Conservation (phyloP, 2,888 invertebrate genomes). For the Chaetoderma sp. region DNA sequence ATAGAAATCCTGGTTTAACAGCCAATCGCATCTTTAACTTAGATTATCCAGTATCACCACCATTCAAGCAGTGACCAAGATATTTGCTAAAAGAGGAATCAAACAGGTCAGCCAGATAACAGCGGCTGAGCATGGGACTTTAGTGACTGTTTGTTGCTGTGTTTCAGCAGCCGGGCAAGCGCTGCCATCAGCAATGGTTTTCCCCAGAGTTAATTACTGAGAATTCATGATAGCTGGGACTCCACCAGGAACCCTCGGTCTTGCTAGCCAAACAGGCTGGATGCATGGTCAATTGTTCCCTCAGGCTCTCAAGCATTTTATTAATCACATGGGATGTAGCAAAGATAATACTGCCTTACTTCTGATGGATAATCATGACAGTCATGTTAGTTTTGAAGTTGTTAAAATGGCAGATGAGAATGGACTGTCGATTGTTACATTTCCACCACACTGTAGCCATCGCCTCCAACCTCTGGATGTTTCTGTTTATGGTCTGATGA, state of each 20-base stretch:
- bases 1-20: too few species aligned
- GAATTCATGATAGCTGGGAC: slow-evolving; percentile 6
- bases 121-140: too few species aligned
- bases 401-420: slow-evolving; percentile 1
- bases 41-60: too few species aligned
- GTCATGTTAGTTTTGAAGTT: slow-evolving; percentile 7
- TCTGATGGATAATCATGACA: slow-evolving; percentile 20
- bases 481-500: background rate
- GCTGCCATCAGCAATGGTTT: slow-evolving; percentile 9
- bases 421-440: slow-evolving; percentile 8
- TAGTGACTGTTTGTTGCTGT: background rate
- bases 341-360: too few species aligned
- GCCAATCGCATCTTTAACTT: too few species aligned
- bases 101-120: too few species aligned
- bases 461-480: background rate
- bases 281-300: slow-evolving; percentile 13
- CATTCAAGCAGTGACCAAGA: too few species aligned
- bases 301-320: background rate
- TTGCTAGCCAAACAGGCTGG: slow-evolving; percentile 13
- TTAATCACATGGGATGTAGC: slow-evolving; percentile 6
- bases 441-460: slow-evolving; percentile 12
- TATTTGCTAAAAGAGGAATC: too few species aligned
- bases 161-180: background rate
- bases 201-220: slow-evolving; percentile 9
- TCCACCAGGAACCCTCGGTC: slow-evolving; percentile 8